Percentiles rank a stretch among this genome's conserved stretches.
Conservation (phyloP, 2,113 vertebrate species). For the Myodes glareolus region DNA sequence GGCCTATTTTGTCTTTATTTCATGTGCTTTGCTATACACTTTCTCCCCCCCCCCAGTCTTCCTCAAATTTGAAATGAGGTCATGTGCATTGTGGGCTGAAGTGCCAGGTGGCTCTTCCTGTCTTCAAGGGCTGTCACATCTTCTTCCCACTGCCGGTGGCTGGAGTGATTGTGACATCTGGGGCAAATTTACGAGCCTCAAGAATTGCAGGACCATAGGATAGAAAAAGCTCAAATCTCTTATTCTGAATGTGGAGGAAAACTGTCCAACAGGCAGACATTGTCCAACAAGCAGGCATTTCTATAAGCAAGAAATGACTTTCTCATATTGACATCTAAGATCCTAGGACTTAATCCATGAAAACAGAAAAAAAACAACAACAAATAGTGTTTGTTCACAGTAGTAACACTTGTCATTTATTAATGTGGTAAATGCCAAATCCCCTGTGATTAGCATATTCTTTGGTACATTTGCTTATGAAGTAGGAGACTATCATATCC, state of each 20-base stretch:
- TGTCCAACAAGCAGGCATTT: not conserved
- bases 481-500: not conserved
- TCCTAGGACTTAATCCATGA: not conserved
- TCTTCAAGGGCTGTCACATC: not conserved
- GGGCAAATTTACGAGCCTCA: not conserved
- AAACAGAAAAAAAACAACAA: not conserved
- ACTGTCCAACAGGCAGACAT: not conserved
- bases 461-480: not conserved
- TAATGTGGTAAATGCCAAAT: not conserved
- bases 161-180: not conserved
- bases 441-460: not conserved
- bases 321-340: not conserved
- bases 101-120: not conserved
- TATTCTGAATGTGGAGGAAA: not conserved
- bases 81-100: not conserved
- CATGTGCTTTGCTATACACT: not conserved
- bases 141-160: not conserved
- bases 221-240: not conserved
- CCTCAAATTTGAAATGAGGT: not conserved
- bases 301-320: not conserved
- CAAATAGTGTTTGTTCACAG: not conserved
- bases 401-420: not conserved
- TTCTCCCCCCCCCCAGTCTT: too few species aligned
- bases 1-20: not conserved
- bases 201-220: not conserved